Conservation (phyloP, 1,140 invertebrate species). For the Camponotus floridanus region DNA sequence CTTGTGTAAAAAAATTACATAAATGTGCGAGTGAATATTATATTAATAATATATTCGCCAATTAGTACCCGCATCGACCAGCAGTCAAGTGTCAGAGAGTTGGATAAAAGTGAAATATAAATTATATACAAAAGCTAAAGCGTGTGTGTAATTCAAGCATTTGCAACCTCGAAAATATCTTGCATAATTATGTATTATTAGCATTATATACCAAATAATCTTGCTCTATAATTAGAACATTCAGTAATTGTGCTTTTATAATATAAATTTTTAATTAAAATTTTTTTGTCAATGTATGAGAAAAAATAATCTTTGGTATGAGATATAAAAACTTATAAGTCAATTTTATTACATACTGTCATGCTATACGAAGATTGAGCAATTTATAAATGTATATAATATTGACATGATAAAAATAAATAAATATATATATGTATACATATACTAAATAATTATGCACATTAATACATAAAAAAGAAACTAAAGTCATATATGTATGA, state of each 20-base stretch:
- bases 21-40: conserved; percentile 28
- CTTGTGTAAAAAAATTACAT: background rate
- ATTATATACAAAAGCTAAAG: conserved; percentile 67
- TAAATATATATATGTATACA: conserved; percentile 34
- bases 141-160: conserved; percentile 55
- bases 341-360: conserved; percentile 54
- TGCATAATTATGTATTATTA: conserved; percentile 42
- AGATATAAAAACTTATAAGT: conserved; percentile 60
- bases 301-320: conserved; percentile 20
- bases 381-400: conserved; percentile 33
- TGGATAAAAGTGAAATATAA: conserved; percentile 47
- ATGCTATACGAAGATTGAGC: conserved; percentile 69
- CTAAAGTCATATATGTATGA: background rate
- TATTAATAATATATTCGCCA: background rate
- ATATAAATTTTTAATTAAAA: background rate
- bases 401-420: conserved; percentile 42
- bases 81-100: conserved; percentile 59
- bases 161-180: conserved; percentile 45
- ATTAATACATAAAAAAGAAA: conserved; percentile 50
- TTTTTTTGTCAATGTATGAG: conserved; percentile 28
- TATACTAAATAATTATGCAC: conserved; percentile 72
- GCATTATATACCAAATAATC: conserved; percentile 28
- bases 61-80: conserved; percentile 16
- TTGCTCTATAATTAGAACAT: conserved; percentile 47
- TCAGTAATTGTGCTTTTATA: background rate